Evolutionary conservation across 23 tunicate species (phyloP).

Genomic region (Styela clava): DNA sequence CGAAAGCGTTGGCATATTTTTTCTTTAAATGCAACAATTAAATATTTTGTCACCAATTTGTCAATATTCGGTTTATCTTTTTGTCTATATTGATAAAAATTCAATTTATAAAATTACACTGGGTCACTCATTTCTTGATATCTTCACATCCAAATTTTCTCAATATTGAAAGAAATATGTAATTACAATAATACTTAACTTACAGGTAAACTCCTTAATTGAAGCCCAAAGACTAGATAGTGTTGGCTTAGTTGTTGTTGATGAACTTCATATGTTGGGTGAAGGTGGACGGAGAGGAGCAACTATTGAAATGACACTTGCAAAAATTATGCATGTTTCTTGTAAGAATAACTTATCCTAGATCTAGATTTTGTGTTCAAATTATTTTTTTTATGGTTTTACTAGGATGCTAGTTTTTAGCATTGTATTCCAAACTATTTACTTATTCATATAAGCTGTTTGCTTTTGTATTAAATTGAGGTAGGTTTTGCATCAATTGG

Average conservation of each 20-base stretch:
- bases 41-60: too few relatives aligned
- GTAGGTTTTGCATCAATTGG: too few relatives aligned
- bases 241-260: conserved; percentile 66
- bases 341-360: too few relatives aligned
- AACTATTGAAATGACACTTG: conserved; percentile 66
- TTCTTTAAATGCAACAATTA: too few relatives aligned
- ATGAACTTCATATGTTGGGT: conserved; percentile 95
- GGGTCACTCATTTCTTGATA: too few relatives aligned
- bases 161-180: too few relatives aligned
- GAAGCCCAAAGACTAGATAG: conserved; percentile 44
- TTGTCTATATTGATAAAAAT: too few relatives aligned
- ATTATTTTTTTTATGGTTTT: neutral
- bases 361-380: neutral
- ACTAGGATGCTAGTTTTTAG: neutral
- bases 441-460: neutral
- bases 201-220: conserved; percentile 63
- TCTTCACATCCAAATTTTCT: too few relatives aligned
- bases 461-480: neutral
- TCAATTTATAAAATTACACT: too few relatives aligned
- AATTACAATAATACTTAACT: too few relatives aligned
- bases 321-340: conserved; percentile 58
- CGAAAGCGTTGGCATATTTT: too few relatives aligned
- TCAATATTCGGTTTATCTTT: too few relatives aligned
- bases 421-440: conserved; percentile 7
- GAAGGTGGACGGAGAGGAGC: conserved; percentile 92